Evolutionary conservation across 2,113 vertebrate genomes (phyloP), one percentile per base, ranked within the genome.

Genomic region (Brachyhypopomus gauderio): DNA sequence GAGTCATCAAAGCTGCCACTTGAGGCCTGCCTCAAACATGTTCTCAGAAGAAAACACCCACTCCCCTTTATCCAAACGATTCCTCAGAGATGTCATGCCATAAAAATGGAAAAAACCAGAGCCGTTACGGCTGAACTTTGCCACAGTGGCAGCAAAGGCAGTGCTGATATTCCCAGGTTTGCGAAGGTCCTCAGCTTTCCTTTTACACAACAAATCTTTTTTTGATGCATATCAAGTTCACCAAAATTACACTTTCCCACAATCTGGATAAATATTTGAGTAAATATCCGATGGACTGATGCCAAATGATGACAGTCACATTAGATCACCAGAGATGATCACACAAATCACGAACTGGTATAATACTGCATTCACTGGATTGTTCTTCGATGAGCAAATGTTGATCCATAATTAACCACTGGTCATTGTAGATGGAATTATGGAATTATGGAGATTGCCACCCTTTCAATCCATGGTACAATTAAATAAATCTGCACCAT

Each of bases 91-190:
- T 2, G 19, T 5, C 41, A 17, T 11, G 45, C 52, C 27, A 69
- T 69, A 69, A 4, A 72, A 41, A 34, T 25, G 27, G 59, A 69
- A 78, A 69, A 7, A 72, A 38, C 64, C 23, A 48, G 70, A 41
- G 52, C 4, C 20, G 41, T 45, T n/a, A 55, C 56, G 63, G 27
- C 20, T 66, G 60, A 66, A 34, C 7, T 5, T 27, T 45, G 22
- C 36, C 41, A 60, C 55, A 71, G 3, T 16, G 55, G 20, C 30
- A 11, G 38, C 8, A 23, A 36, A 0, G 36, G 45, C 20, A 78
- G 4, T 16, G 20, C 5, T 7, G 69, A 67, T 22, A 36, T n/a
- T 27, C 19, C 5, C 48, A 58, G 6, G 22, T 23, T 19, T 58
- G 2, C 25, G 20, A 8, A 9, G 34, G 27, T 4, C 25, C 25